Conservation (phyloP, 2,797 vertebrate species). For the Anguilla anguilla region DNA sequence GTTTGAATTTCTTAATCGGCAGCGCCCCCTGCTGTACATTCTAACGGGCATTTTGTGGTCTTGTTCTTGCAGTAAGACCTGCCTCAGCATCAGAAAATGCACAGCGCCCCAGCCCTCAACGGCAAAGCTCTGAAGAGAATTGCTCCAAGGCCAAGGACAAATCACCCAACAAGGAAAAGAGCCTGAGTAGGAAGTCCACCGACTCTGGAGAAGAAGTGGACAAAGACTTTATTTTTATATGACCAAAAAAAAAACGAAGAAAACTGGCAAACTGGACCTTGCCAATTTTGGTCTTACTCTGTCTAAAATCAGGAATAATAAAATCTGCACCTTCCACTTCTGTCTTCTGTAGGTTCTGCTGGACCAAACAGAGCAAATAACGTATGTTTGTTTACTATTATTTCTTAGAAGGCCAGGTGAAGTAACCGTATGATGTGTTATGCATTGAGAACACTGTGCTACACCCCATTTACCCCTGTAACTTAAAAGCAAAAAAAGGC, state of each 20-base stretch:
- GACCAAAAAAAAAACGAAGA: slow-evolving; percentile 37
- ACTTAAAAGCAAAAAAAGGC: slow-evolving; percentile 52
- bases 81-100: slow-evolving; percentile 62
- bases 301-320: slow-evolving; percentile 28
- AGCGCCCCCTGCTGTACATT: slow-evolving; percentile 23
- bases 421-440: slow-evolving; percentile 50
- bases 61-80: slow-evolving; percentile 47
- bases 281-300: not conserved
- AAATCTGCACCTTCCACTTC: slow-evolving; percentile 16
- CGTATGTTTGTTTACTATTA: slow-evolving; percentile 55
- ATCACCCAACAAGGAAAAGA: slow-evolving; percentile 69
- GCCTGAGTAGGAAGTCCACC: slow-evolving; percentile 80
- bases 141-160: slow-evolving; percentile 73
- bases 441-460: slow-evolving; percentile 52
- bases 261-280: slow-evolving; percentile 30
- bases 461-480: slow-evolving; percentile 42
- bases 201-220: slow-evolving; percentile 87
- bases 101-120: slow-evolving; percentile 71
- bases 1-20: not conserved
- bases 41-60: not conserved
- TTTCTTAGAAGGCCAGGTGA: slow-evolving; percentile 35
- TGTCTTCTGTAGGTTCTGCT: slow-evolving; percentile 12
- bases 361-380: slow-evolving; percentile 53
- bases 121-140: slow-evolving; percentile 72
- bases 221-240: slow-evolving; percentile 94